Conservation (phyloP, 2,797 vertebrate genomes). For the Hippopotamyrus pictus region DNA sequence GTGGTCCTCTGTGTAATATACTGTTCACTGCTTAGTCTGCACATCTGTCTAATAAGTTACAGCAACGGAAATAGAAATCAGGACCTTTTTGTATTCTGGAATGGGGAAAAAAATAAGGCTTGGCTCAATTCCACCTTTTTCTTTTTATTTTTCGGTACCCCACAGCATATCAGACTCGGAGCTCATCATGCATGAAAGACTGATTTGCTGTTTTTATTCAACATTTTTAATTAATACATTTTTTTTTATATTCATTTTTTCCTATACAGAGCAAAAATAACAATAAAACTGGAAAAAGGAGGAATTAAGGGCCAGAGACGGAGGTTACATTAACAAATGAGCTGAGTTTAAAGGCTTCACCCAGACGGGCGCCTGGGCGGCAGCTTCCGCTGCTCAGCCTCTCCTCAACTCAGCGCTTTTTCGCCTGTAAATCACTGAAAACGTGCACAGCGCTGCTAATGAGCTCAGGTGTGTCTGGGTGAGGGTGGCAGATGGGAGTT, state of each 20-base stretch:
- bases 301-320: neutral
- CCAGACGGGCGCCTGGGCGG: neutral
- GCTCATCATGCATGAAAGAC: neutral
- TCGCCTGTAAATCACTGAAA: neutral
- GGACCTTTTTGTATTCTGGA: neutral
- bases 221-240: slow-evolving; percentile 2
- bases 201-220: neutral
- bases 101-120: neutral
- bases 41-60: neutral
- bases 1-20: neutral
- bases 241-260: neutral
- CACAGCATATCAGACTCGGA: neutral
- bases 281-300: neutral
- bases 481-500: neutral
- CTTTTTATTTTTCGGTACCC: neutral
- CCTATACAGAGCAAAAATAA: neutral
- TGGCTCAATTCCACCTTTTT: neutral
- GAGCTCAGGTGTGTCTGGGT: neutral
- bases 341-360: neutral
- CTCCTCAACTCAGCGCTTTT: neutral
- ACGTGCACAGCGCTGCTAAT: neutral
- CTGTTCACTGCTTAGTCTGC: neutral
- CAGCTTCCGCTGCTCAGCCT: neutral
- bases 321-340: slow-evolving; percentile 1
- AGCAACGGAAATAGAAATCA: neutral